Base-by-base conservation (phyloP, 2,797 vertebrate species). In the Trachurus trachurus region DNA sequence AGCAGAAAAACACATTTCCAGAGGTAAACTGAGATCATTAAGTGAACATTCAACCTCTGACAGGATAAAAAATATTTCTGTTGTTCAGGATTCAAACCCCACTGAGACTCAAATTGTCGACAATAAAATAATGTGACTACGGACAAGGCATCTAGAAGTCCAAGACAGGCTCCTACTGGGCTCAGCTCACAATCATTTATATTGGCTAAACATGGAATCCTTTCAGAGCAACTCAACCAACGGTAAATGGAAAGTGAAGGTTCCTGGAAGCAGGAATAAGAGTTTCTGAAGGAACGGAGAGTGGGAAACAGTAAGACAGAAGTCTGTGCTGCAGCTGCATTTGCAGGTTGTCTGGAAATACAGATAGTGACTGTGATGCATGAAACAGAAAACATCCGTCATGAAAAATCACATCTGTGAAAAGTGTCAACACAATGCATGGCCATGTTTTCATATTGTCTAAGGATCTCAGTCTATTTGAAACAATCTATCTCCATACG, bases 191-290 rank as follows among this genome's bases (percentile, higher is more conserved):
- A 83, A 81, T 80, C 77, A 86, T 79, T 88, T 72, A 80, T 87
- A 89, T 87, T 86, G 84, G 89, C 88, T 88, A 88, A 91, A 93
- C 91, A 92, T 80, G 86, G 82, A 81, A 63, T 61, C 87, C 80
- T 85, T 94, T 92, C 83, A 91, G 83, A 89, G 88, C 82, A 71
- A 85, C 81, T 93, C 87, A 87, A 91, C 87, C 91, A 76, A 64
- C 16, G 1, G 62, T 66, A 89, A 92, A 94, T 92, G 45, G 49
- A 80, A 92, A 88, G 87, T 81, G 91, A 94, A 90, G 87, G 70
- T 74, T 88, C 84, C 82, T 56, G 77, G 67, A 74, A 64, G 53
- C 68, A 83, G 73, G 78, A 75, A 60, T 74, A 78, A 52, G 42
- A 44, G 22, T 13, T 73, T 82, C 71, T 61, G 6, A 19, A 60